Conservation (phyloP, 2,113 vertebrate genomes). For the Zapornia atra region DNA sequence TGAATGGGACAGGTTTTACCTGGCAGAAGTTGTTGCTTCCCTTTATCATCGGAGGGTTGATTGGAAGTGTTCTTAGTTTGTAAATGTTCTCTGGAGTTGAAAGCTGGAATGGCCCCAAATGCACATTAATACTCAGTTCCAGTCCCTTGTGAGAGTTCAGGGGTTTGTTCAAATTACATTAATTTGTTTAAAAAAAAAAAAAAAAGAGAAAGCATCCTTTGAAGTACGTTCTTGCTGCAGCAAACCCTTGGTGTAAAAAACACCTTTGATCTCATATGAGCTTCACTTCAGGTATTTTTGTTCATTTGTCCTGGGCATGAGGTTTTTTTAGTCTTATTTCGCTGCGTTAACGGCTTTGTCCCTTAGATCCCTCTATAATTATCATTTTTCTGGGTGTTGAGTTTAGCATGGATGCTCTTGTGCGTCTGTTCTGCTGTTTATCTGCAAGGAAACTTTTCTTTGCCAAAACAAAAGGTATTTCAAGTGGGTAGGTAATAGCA, state of each 20-base stretch:
- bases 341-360: not conserved
- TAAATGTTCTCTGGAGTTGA: not conserved
- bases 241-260: not conserved
- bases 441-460: not conserved
- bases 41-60: not conserved
- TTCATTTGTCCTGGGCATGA: not conserved
- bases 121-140: not conserved
- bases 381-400: not conserved
- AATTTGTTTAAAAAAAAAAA: not conserved
- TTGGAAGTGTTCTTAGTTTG: not conserved
- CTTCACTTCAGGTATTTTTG: not conserved
- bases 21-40: not conserved
- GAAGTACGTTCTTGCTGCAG: constrained; percentile 6
- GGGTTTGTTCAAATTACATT: not conserved
- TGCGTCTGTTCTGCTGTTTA: not conserved
- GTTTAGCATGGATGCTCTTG: not conserved
- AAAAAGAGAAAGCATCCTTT: not conserved
- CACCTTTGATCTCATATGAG: not conserved
- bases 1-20: not conserved
- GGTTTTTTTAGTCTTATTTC: not conserved
- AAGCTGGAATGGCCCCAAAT: not conserved
- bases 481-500: not conserved
- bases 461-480: not conserved
- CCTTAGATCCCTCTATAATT: not conserved
- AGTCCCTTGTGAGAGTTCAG: not conserved